phyloP scores from a whole-genome alignment of 2,888 invertebrate genomes.

The Uloborus plumipes region DNA sequence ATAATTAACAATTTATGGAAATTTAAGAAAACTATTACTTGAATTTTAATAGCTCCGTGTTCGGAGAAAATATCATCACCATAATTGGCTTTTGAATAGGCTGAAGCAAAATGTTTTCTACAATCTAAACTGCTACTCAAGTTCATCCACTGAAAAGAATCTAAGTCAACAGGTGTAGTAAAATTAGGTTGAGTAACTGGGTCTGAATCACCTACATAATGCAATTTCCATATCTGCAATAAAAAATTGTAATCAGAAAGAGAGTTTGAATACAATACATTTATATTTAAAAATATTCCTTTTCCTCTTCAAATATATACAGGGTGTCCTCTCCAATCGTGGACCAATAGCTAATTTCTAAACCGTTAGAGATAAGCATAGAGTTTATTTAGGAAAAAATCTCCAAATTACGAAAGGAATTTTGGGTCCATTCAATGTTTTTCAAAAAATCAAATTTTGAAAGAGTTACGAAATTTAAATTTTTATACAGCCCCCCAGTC shows the following conservation, averaged over 20 bases:
- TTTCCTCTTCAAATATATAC: too few relatives aligned
- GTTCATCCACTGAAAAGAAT: slow-evolving; percentile 23
- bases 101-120: slow-evolving; percentile 19
- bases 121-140: slow-evolving; percentile 14
- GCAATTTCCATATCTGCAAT: slow-evolving; percentile 24
- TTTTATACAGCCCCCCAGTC: too few relatives aligned
- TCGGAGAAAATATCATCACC: slow-evolving; percentile 15
- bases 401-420: too few relatives aligned
- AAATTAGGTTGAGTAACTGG: neutral
- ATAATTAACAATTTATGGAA: neutral
- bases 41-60: slow-evolving; percentile 26
- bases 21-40: slow-evolving; percentile 13
- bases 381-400: too few relatives aligned
- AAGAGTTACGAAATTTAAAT: too few relatives aligned
- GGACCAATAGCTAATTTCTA: too few relatives aligned
- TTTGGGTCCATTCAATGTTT: too few relatives aligned
- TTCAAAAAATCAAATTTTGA: too few relatives aligned
- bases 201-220: slow-evolving; percentile 25
- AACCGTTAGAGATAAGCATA: too few relatives aligned
- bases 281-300: too few relatives aligned
- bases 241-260: slow-evolving; percentile 1
- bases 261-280: too few relatives aligned
- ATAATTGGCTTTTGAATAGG: slow-evolving; percentile 6
- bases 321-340: too few relatives aligned
- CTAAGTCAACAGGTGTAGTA: slow-evolving; percentile 14